A percentile compares a stretch with the other conserved stretches of the same genome.
Conservation (phyloP, 2,888 invertebrate species). For the Microplitis deprimator region DNA sequence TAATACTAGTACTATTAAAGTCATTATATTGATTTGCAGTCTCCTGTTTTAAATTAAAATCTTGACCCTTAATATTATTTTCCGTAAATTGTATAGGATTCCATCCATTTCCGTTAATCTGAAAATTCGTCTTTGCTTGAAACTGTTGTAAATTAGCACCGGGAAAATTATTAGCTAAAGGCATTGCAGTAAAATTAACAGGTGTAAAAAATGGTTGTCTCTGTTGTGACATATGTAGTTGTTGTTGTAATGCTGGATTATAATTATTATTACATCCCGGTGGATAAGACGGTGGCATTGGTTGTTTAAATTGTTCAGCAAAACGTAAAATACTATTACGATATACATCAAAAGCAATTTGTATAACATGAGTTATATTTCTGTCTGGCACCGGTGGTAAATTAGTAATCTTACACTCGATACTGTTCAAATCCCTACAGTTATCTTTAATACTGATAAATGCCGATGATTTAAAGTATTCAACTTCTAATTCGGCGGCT, state of each 20-base stretch:
- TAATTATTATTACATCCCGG: neutral
- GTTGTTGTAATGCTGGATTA: no score
- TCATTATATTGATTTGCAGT: neutral
- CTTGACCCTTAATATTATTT: neutral
- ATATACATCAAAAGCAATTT: constrained; percentile 31
- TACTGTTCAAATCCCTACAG: neutral
- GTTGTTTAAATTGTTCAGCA: neutral
- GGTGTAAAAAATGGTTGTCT: no score
- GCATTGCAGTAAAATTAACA: no score
- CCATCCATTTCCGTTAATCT: no score
- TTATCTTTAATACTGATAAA: neutral
- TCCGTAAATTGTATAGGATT: no score
- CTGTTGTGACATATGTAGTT: no score
- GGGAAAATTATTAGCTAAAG: no score
- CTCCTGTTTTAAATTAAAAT: neutral
- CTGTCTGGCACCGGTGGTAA: constrained; percentile 27
- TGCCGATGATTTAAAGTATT: neutral
- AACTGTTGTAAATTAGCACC: no score
- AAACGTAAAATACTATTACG: neutral
- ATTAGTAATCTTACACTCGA: constrained; percentile 2
- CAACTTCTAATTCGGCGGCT: neutral
- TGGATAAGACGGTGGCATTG: neutral
- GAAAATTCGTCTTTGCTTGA: no score
- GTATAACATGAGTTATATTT: constrained; percentile 25
- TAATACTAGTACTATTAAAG: neutral